Conservation (phyloP, 2,113 vertebrate species). For the Amblyornis subalaris region DNA sequence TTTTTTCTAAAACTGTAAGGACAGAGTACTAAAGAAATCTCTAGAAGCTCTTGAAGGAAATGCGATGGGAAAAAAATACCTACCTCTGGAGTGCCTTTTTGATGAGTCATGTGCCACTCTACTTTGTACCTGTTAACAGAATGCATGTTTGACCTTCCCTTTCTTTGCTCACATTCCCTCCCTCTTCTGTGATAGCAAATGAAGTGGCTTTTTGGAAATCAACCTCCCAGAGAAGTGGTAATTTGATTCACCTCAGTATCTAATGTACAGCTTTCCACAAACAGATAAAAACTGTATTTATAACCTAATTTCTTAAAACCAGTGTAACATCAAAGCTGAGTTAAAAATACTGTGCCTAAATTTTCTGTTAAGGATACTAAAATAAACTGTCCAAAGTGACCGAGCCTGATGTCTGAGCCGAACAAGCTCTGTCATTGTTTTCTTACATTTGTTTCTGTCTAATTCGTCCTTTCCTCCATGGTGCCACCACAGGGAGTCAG, state of each 20-base stretch:
- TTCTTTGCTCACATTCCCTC: not conserved
- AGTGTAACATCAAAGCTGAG: not conserved
- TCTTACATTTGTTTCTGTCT: not conserved
- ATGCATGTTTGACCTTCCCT: not conserved
- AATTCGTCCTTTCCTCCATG: not conserved
- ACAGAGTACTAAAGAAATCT: not conserved
- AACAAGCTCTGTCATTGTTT: not conserved
- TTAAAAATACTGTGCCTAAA: not conserved
- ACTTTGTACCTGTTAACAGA: constrained; percentile 17
- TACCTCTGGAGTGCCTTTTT: not conserved
- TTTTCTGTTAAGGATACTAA: not conserved
- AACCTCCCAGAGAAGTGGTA: not conserved
- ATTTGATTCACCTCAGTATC: not conserved
- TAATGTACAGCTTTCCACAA: not conserved
- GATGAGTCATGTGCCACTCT: constrained; percentile 21
- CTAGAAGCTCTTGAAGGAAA: constrained; percentile 22
- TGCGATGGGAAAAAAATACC: not conserved
- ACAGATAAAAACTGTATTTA: not conserved
- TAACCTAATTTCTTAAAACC: not conserved
- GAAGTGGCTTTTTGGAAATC: constrained; percentile 4
- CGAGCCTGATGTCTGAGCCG: not conserved
- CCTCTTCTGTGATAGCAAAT: not conserved
- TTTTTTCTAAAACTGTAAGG: not conserved
- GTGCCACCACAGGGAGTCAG: not conserved
- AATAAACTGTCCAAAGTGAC: not conserved